Conservation (phyloP, 2,888 invertebrate genomes). For the Branchipolynoe longqiensis region DNA sequence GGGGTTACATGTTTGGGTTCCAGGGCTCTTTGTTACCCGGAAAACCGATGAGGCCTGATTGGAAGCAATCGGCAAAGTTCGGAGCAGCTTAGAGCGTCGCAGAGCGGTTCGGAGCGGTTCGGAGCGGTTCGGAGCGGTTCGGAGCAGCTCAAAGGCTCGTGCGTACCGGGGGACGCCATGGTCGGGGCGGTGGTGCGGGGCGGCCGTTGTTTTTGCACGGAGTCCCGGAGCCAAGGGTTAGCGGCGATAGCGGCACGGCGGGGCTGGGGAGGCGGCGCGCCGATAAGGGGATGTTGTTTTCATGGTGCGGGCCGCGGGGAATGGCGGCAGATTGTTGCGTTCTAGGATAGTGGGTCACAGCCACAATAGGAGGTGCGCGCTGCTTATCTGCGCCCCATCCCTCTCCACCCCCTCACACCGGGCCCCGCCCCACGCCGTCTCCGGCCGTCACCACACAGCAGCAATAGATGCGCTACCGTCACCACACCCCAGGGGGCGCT, state of each 20-base stretch:
- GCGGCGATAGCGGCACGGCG: not conserved
- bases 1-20: conserved; percentile 44
- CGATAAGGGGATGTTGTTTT: not conserved
- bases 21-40: conserved; percentile 37
- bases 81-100: not conserved
- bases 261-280: not conserved
- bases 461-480: too few species aligned
- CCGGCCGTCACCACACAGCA: not conserved
- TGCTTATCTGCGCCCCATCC: not conserved
- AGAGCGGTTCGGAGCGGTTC: too few species aligned
- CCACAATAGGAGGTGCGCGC: not conserved
- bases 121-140: too few species aligned
- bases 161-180: too few species aligned
- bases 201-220: conserved; percentile 1
- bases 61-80: conserved; percentile 10
- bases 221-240: not conserved
- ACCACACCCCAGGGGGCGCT: too few species aligned
- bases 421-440: not conserved
- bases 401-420: not conserved
- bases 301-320: not conserved
- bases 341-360: conserved; percentile 41
- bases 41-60: conserved; percentile 12
- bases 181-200: not conserved
- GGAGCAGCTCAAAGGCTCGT: too few species aligned
- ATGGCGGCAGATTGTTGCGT: conserved; percentile 31